Evolutionary conservation across 2,888 invertebrate genomes (phyloP), one percentile per base, ranked within the genome.

Genomic region (Chymomyza amoena): DNA sequence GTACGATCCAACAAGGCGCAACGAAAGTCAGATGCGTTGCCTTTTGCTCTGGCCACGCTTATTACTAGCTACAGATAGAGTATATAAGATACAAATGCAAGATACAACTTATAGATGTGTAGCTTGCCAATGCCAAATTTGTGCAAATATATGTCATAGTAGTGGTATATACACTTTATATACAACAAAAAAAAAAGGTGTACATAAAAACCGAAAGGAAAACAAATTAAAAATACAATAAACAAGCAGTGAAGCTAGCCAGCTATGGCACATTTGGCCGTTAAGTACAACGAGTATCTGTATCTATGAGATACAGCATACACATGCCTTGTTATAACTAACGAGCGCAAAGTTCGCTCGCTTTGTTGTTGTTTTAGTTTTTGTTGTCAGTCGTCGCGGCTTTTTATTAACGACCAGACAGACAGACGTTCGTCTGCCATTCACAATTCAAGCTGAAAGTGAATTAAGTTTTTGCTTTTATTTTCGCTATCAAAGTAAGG

Each of bases 381-480:
- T 72, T 79, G 72, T 62, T 69, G 64, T 50, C 61, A 60, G 60
- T 69, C 56, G 60, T 69, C 56, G 51, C 66, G n/a, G 16, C 62
- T 67, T 65, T 68, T 66, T 77, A 72, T 77, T 74, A 77, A 77
- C 78, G 65, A 61, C 25, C 50, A 61, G 79, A 77, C 78, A 63
- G 57, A 18, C 50, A 61, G 79, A 80, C 77, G 80, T 80, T 79
- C 79, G 82, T 75, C 64, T 73, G 50, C 61, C 69, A 75, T 70
- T 73, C 69, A 73, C 64, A 73, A 32, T 66, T 72, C 75, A 70
- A 83, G 87, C 83, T 87, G 84, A 84, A 84, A 84, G 88, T 84
- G 84, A 84, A 84, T 84, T 84, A 80, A 82, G 77, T 78, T 83
- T 84, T 81, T 75, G 70, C 70, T 79, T 84, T 78, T 57, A 10